phyloP scores from a whole-genome alignment of 2,797 vertebrate genomes.

The Phalloptychus januarius region DNA sequence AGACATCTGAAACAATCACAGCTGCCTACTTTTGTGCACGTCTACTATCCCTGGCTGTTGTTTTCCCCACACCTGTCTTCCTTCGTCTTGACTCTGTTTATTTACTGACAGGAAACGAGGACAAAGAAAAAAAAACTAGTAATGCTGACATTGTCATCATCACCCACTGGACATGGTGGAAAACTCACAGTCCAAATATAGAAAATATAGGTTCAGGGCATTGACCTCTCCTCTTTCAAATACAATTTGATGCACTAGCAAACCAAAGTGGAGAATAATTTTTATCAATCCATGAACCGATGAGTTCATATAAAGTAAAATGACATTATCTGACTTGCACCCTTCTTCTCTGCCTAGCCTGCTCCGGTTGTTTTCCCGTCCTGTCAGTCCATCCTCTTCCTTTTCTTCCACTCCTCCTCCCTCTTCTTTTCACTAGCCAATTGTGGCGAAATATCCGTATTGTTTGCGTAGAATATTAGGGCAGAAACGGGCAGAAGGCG shows the following conservation, averaged over 20 bases:
- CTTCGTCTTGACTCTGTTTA: background rate
- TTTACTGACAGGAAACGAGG: background rate
- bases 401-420: slow-evolving; percentile 11
- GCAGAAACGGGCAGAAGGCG: slow-evolving; percentile 96
- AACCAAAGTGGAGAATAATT: slow-evolving; percentile 1
- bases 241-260: slow-evolving; percentile 10
- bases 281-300: slow-evolving; percentile 26
- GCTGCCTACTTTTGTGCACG: background rate
- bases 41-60: background rate
- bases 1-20: background rate
- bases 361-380: slow-evolving; percentile 63
- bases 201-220: background rate
- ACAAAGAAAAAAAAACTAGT: background rate
- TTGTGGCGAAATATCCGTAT: slow-evolving; percentile 97
- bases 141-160: background rate
- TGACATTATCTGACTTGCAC: slow-evolving; percentile 82
- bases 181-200: background rate
- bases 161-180: background rate
- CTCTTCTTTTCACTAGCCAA: slow-evolving; percentile 77
- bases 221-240: slow-evolving; percentile 8
- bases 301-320: slow-evolving; percentile 47
- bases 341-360: slow-evolving; percentile 66
- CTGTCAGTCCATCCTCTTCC: slow-evolving; percentile 22
- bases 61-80: background rate
- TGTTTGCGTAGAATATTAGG: slow-evolving; percentile 99